These are phyloP conservation scores for Tetramorium alpestre DNA, from an alignment of 1,140 invertebrate genomes.

Conservation along the genomic window DNA sequence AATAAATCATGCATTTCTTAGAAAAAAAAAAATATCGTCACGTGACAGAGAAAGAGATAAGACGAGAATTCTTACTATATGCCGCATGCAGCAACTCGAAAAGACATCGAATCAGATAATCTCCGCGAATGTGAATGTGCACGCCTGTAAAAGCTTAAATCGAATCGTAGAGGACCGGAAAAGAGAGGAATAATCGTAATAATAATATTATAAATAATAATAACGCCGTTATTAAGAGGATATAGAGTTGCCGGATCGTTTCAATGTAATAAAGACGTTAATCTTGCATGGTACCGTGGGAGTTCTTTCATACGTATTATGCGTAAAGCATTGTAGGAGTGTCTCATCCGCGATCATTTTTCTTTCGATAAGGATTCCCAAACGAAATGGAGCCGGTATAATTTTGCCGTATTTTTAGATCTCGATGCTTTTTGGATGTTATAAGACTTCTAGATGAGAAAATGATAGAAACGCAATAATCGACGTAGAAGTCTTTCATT, in stretches of 20 bases:
- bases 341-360: conserved; percentile 7
- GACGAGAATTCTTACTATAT: conserved; percentile 2
- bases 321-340: background rate
- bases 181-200: conserved; percentile 36
- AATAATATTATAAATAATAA: conserved; percentile 18
- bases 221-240: conserved; percentile 37
- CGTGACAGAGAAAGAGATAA: background rate
- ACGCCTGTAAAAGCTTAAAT: conserved; percentile 34
- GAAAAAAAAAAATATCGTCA: background rate
- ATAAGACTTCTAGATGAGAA: background rate
- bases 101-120: conserved; percentile 52
- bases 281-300: conserved; percentile 55
- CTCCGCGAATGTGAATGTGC: conserved; percentile 34
- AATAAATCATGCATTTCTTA: conserved; percentile 43
- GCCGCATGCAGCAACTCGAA: conserved; percentile 41
- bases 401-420: background rate
- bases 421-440: background rate
- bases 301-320: conserved; percentile 66
- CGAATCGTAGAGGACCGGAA: conserved; percentile 19
- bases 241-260: conserved; percentile 58
- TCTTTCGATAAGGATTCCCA: background rate
- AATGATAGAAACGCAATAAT: background rate
- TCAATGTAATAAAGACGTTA: conserved; percentile 52
- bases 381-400: background rate
- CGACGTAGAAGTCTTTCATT: no score